Evolutionary conservation across 2,888 invertebrate genomes (phyloP).

Genomic region (Kryphioiulus occultus): DNA sequence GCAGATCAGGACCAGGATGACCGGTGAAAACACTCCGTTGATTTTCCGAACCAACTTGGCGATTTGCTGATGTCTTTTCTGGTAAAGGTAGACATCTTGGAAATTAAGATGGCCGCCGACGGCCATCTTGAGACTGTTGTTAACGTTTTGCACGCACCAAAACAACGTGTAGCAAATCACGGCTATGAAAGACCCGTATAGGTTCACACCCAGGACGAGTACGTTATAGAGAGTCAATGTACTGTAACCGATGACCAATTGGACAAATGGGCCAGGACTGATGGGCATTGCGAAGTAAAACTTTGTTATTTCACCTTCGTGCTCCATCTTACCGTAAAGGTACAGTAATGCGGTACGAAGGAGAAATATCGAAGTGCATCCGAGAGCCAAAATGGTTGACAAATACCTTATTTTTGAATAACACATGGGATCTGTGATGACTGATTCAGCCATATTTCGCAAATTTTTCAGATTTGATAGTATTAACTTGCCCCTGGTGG

Average conservation of each 20-base stretch:
- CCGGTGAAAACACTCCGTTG: neutral
- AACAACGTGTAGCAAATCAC: neutral
- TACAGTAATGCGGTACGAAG: neutral
- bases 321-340: neutral
- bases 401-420: neutral
- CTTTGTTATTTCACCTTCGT: neutral
- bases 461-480: neutral
- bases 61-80: neutral
- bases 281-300: neutral
- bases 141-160: neutral
- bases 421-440: neutral
- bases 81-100: neutral
- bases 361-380: neutral
- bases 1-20: conserved; percentile 1
- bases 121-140: neutral
- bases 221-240: neutral
- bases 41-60: neutral
- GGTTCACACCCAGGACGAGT: neutral
- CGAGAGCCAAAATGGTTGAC: neutral
- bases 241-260: neutral
- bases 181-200: neutral
- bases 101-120: neutral
- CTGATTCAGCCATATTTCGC: neutral
- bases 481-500: neutral
- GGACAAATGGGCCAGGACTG: neutral